Conservation (phyloP, 2,797 vertebrate species). For the Alauda arvensis region DNA sequence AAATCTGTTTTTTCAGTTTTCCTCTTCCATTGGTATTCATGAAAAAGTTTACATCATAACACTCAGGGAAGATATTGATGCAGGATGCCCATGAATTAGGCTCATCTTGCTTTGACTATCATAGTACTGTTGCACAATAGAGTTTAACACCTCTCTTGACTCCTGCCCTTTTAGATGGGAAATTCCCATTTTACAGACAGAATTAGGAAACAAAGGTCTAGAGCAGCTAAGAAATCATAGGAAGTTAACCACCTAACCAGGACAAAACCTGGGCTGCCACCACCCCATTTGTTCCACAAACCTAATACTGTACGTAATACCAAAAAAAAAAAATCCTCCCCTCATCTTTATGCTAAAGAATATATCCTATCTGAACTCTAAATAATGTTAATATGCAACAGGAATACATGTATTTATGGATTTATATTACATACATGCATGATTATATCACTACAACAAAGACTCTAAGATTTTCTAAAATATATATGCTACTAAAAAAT, state of each 20-base stretch:
- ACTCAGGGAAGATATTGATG: background rate
- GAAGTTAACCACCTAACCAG: background rate
- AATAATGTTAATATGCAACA: background rate
- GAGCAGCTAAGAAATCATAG: background rate
- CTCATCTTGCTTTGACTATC: background rate
- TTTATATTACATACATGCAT: background rate
- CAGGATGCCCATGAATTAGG: background rate
- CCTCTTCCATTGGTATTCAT: background rate
- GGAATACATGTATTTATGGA: background rate
- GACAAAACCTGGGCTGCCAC: background rate
- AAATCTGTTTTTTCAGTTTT: background rate
- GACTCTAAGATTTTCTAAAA: background rate
- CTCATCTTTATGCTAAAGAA: background rate
- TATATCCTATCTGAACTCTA: background rate
- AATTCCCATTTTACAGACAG: background rate
- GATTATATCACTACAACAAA: background rate
- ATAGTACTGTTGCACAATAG: background rate
- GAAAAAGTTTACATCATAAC: background rate
- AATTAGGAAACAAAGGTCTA: background rate
- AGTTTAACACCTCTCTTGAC: background rate
- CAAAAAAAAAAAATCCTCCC: background rate
- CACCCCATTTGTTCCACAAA: background rate
- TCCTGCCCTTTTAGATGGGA: background rate
- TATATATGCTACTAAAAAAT: background rate
- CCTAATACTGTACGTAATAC: accelerated